Evolutionary conservation across 2,888 invertebrate genomes (phyloP), one percentile per base, ranked within the genome.

Genomic region (Eupithecia centaureata): DNA sequence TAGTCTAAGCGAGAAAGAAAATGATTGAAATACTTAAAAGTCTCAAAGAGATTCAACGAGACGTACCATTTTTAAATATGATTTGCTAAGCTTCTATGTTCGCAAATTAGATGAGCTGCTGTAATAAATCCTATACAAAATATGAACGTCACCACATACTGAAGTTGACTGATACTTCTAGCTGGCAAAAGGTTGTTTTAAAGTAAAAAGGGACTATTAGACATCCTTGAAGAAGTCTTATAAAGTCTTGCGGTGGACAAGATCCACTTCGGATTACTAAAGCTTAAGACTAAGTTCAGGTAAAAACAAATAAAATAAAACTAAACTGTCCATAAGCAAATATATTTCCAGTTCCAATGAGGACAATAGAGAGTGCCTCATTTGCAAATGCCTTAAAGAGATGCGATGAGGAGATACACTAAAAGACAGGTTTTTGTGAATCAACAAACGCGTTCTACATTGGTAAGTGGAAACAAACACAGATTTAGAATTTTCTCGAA

Each of bases 401-500:
- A n/a, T 4, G 38, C 38, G n/a, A 38, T 38, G 38, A n/a, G 5
- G 38, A 38, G 15, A 38, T 38, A 22, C 47, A 47, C 18, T 42
- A 42, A 42, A 42, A 47, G 22, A 47, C 47, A 12, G 22, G 47
- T 47, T 47, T 42, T 42, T 47, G 47, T 47, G 47, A 47, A 22
- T 22, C 47, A 47, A 12, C 18, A 47, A 47, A 47, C 47, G 12
- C 8, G 22, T 47, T 47, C 47, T 0, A 22, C 22, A n/a, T 12
- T 47, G 10, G 47, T 47, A 22, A 47, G 1, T 22, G 22, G 18
- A 47, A 47, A 47, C 47, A 47, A 56, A 28, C 0, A 8, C 61
- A 32, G 56, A 10, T 25, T 59, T 59, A 67, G 52, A 30, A 63
- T 63, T 54, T 65, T 25, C 60, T 63, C 63, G 61, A 51, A 61